Evolutionary conservation across 2,888 invertebrate species (phyloP).

Genomic region (Patella depressa): DNA sequence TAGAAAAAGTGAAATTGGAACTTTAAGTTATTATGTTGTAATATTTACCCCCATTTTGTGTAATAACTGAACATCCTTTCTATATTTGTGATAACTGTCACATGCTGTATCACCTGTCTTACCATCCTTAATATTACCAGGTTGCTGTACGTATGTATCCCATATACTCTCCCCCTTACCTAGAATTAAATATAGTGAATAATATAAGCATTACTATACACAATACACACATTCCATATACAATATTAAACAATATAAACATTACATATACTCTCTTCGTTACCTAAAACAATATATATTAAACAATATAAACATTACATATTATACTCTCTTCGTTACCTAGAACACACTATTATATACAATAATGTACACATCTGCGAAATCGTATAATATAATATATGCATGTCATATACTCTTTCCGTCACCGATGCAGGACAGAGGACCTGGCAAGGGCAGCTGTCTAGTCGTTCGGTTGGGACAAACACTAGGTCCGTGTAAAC

Average conservation of each 20-base stretch:
- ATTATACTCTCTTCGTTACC: background rate
- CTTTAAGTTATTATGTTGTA: no score
- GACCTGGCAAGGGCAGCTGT: no score
- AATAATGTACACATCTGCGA: no score
- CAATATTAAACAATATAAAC: background rate
- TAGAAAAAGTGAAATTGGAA: no score
- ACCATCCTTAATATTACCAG: constrained; percentile 77
- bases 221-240: no score
- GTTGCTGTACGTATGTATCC: constrained; percentile 77
- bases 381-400: no score
- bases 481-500: no score
- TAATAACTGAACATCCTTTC: constrained; percentile 77
- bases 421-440: no score
- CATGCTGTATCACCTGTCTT: constrained; percentile 77
- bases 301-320: background rate
- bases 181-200: constrained; percentile 18
- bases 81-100: constrained; percentile 78
- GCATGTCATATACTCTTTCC: no score
- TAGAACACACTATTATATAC: no score
- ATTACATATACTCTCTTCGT: constrained; percentile 52
- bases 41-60: constrained; percentile 73
- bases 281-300: constrained; percentile 39
- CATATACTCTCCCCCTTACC: constrained; percentile 58
- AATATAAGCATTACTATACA: no score
- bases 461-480: no score